phyloP scores from a whole-genome alignment of 37 sponge, comb jelly and placozoan genomes.

The Ephydatia muelleri region DNA sequence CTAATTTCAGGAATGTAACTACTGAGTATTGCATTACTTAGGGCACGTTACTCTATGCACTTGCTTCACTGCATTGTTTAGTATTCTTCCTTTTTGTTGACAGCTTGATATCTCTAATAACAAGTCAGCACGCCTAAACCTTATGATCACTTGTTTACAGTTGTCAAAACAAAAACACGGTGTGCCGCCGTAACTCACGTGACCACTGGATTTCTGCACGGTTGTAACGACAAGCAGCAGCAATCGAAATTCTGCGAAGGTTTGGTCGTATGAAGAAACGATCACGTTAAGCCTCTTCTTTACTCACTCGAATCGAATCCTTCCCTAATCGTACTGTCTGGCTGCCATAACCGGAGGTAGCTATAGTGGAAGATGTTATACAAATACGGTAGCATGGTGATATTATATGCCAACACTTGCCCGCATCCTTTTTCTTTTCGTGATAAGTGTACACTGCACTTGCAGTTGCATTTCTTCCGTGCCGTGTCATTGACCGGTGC shows the following conservation, averaged over 20 bases:
- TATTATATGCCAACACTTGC: conserved; percentile 33
- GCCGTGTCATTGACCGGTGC: conserved; percentile 74
- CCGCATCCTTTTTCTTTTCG: conserved; percentile 89
- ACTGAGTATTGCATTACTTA: background rate
- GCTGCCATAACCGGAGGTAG: conserved; percentile 74
- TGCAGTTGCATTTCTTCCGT: conserved; percentile 92
- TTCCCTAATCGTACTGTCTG: conserved; percentile 55
- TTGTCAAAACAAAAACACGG: no score
- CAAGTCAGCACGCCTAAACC: no score
- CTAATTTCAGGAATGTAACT: background rate
- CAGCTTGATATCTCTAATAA: no score
- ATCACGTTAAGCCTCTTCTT: background rate
- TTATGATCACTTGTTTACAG: no score
- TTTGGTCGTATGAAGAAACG: background rate
- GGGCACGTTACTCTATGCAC: no score
- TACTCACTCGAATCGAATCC: conserved; percentile 74
- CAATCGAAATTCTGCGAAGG: conserved; percentile 81
- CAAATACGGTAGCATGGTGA: background rate
- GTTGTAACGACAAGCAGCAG: conserved; percentile 90
- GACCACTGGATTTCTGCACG: conserved; percentile 90
- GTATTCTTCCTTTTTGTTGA: no score
- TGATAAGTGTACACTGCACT: conserved; percentile 92
- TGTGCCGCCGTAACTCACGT: conserved; percentile 81
- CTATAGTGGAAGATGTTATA: conserved; percentile 18
- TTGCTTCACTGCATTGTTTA: no score